Base-by-base conservation (phyloP, 2,797 vertebrate species). In the Smutsia gigantea region DNA sequence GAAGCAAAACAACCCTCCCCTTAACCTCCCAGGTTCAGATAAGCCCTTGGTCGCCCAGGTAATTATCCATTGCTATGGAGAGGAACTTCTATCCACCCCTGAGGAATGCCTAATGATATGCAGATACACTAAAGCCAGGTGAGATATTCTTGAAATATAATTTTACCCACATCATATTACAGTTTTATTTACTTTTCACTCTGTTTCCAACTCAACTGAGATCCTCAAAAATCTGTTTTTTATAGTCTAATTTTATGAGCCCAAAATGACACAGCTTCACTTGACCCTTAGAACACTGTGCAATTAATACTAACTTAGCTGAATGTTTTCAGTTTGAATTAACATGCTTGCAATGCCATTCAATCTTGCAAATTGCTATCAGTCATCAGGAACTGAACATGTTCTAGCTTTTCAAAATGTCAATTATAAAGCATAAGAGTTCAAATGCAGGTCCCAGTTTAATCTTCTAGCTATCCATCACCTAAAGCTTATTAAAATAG, bases 271-370 rank as follows among this genome's bases (percentile, higher is more conserved):
- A 77, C 7, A 72, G 61, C 42, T 89, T 93, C 61, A 34, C 49
- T 84, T 87, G 39, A 72, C 31, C 87, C 55, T 90, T 15, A 92
- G 71, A 87, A 92, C 55, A 84, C 1, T 72, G 77, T 94, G 55
- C 77, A 86, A 85, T 59, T 66, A 92, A 64, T 46, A 87, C 34
- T 85, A 92, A 84, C 31, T 94, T 87, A 39, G 29, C 34, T 37
- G 85, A 72, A 87, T 74, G 72, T 78, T 92, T 96, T 94, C n/a
- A 74, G 78, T 95, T 90, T 96, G 72, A 93, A 96, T 97, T 88
- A 94, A 90, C 19, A 51, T 55, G 34, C 64, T 90, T 81, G 7
- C 31, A 37, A n/a, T 57, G 72, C 15, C 77, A 90, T 64, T 92
- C 87, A 87, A 1, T 63, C 84, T 87, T 79, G 12, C 61, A 96